Evolutionary conservation across 2,113 vertebrate genomes (phyloP).

Genomic region (Cygnus atratus): DNA sequence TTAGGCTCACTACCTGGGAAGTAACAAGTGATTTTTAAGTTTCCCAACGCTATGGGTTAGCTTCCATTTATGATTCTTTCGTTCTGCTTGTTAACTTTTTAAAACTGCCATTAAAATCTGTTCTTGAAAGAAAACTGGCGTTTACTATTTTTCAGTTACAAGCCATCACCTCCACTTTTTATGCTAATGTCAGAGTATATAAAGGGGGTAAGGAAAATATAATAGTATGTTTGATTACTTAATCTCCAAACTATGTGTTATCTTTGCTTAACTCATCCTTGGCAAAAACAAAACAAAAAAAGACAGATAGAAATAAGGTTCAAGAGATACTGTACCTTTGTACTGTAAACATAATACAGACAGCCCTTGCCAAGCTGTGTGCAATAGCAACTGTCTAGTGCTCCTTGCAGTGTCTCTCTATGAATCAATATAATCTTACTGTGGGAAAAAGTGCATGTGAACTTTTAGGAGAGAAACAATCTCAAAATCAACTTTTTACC

Average conservation of each 20-base stretch:
- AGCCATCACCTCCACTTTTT: slow-evolving; percentile 20
- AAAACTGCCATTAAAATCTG: slow-evolving; percentile 28
- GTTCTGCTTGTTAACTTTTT: slow-evolving; percentile 41
- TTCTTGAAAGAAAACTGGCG: slow-evolving; percentile 3
- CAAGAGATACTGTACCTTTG: background rate
- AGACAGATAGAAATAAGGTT: background rate
- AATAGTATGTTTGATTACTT: slow-evolving; percentile 29
- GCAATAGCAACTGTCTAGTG: background rate
- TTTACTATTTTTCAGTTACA: slow-evolving; percentile 29
- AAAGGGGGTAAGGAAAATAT: background rate
- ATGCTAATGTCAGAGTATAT: background rate
- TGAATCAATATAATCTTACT: background rate
- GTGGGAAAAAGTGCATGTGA: background rate
- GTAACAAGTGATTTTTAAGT: slow-evolving; percentile 68
- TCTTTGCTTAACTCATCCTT: background rate
- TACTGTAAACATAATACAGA: background rate
- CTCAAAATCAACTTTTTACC: background rate
- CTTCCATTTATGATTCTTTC: slow-evolving; percentile 50
- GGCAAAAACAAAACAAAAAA: background rate
- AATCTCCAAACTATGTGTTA: slow-evolving; percentile 16
- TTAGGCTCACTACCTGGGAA: slow-evolving; percentile 68
- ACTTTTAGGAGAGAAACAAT: background rate
- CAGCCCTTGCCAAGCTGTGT: background rate
- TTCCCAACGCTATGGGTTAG: slow-evolving; percentile 55
- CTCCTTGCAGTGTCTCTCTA: background rate